A percentile compares a stretch with the other conserved stretches of the same genome.
Conservation (phyloP, 1,140 invertebrate species). For the Semibalanus balanoides region DNA sequence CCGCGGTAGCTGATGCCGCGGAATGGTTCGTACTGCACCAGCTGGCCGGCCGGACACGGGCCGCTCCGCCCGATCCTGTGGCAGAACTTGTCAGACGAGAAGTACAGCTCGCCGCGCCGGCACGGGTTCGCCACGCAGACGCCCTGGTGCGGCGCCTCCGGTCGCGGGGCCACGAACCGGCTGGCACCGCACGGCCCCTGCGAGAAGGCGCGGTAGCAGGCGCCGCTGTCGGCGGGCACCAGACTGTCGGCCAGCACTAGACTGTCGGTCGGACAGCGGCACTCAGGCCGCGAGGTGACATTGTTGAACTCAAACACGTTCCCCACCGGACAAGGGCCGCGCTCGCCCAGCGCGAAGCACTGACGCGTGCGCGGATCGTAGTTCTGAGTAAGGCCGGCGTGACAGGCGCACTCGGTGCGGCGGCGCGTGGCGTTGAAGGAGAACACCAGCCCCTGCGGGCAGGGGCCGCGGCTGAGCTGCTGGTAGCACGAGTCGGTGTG, state of each 20-base stretch:
- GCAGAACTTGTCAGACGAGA: background rate
- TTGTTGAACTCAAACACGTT: background rate
- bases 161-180: background rate
- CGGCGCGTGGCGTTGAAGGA: background rate
- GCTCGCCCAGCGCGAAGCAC: background rate
- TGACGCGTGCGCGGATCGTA: background rate
- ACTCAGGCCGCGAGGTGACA: background rate
- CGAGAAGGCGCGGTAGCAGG: background rate
- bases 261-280: background rate
- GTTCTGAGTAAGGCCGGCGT: background rate
- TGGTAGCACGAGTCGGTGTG: background rate
- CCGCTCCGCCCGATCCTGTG: background rate
- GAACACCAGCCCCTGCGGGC: background rate
- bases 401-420: background rate
- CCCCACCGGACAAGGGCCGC: background rate
- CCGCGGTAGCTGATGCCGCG: slow-evolving; percentile 68
- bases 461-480: background rate
- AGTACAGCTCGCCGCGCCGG: slow-evolving; percentile 1
- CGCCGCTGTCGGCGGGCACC: background rate
- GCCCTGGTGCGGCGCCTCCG: slow-evolving; percentile 8
- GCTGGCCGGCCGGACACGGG: background rate
- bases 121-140: background rate
- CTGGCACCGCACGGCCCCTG: background rate
- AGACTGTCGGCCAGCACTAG: background rate
- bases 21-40: background rate